Evolutionary conservation across 2,888 invertebrate genomes (phyloP).

Genomic region (Cremastobaeus sp.): DNA sequence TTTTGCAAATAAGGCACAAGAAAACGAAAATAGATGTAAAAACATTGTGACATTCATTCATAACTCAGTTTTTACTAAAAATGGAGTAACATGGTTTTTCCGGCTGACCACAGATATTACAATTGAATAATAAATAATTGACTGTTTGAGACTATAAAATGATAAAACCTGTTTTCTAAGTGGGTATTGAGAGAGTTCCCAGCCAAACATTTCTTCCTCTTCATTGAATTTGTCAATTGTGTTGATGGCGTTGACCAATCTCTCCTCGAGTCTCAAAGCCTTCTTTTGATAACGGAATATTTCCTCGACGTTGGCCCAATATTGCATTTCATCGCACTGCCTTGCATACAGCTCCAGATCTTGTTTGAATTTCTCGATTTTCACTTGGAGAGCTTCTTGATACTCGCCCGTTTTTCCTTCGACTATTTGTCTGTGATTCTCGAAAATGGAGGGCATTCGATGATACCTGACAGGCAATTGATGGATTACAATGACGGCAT

Average conservation of each 20-base stretch:
- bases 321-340: slow-evolving; percentile 90
- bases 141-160: too few relatives aligned
- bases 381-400: slow-evolving; percentile 87
- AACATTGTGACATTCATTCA: too few relatives aligned
- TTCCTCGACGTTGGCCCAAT: slow-evolving; percentile 91
- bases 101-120: too few relatives aligned
- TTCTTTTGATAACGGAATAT: slow-evolving; percentile 90
- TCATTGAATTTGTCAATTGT: slow-evolving; percentile 93
- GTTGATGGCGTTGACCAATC: slow-evolving; percentile 84
- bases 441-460: slow-evolving; percentile 88
- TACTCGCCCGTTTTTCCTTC: slow-evolving; percentile 91
- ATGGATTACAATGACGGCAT: too few relatives aligned
- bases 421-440: slow-evolving; percentile 89
- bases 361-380: slow-evolving; percentile 89
- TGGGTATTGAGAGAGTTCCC: slow-evolving; percentile 93
- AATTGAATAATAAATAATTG: too few relatives aligned
- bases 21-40: too few relatives aligned
- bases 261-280: slow-evolving; percentile 87
- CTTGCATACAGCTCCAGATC: slow-evolving; percentile 89
- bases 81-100: too few relatives aligned
- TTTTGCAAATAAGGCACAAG: too few relatives aligned
- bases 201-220: slow-evolving; percentile 93
- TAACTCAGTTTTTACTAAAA: too few relatives aligned
- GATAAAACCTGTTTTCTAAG: slow-evolving; percentile 85
- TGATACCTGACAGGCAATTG: too few relatives aligned